Conservation (phyloP, 2,797 vertebrate species). For the Acipenser transmontanus region DNA sequence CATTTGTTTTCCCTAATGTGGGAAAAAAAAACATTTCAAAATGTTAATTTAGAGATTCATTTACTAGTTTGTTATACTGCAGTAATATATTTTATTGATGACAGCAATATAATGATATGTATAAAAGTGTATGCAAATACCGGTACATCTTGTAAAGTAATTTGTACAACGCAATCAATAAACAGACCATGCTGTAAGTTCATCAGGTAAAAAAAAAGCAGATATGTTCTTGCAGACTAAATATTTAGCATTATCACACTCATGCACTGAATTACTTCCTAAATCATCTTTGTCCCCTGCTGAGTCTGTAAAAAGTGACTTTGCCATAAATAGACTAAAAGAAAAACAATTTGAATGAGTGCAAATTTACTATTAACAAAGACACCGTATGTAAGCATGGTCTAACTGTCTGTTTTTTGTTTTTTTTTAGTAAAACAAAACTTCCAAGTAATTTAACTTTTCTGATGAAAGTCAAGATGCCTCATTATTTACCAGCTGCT, state of each 20-base stretch:
- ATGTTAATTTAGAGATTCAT: too few relatives aligned
- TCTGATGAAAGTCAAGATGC: constrained; percentile 25
- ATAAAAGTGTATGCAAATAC: too few relatives aligned
- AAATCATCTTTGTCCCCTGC: constrained; percentile 19
- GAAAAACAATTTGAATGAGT: constrained; percentile 29
- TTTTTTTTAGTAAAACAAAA: constrained; percentile 2
- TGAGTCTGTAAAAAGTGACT: constrained; percentile 28
- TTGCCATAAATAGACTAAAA: constrained; percentile 29
- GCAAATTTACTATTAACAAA: constrained; percentile 19
- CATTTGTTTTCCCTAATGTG: too few relatives aligned
- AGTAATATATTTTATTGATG: too few relatives aligned
- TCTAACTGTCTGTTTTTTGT: constrained; percentile 24
- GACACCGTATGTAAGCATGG: constrained; percentile 23
- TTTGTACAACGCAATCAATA: too few relatives aligned
- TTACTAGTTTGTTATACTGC: too few relatives aligned
- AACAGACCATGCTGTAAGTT: too few relatives aligned
- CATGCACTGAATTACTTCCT: constrained; percentile 19
- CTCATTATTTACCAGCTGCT: constrained; percentile 32
- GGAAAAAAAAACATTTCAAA: too few relatives aligned
- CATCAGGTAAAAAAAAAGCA: too few relatives aligned
- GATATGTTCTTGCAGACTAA: too few relatives aligned
- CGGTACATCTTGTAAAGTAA: too few relatives aligned
- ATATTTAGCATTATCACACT: constrained; percentile 14
- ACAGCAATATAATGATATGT: too few relatives aligned
- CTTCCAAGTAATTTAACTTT: constrained; percentile 11